A percentile compares a stretch with the other conserved stretches of the same genome.
These are phyloP conservation scores for Enteromius anoplus DNA, from an alignment of 2,797 vertebrate species.

Conservation along the genomic window DNA sequence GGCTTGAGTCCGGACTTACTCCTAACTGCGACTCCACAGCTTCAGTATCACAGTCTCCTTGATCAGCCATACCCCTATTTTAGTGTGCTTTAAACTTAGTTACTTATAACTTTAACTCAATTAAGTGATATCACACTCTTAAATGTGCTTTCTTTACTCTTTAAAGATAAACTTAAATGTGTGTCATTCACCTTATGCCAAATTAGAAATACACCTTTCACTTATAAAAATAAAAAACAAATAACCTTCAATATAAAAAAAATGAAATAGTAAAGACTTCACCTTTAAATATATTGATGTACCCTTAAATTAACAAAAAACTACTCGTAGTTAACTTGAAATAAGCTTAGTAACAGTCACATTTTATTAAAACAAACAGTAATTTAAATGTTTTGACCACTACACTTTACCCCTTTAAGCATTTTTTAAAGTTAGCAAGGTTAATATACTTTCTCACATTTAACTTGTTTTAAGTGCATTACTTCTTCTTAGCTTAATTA, in stretches of 20 bases:
- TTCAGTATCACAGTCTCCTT: neutral
- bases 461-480: conserved; percentile 49
- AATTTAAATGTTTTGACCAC: neutral
- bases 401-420: neutral
- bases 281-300: no score
- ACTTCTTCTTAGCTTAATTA: conserved; percentile 26
- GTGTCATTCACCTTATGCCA: no score
- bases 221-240: no score
- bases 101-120: no score
- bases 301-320: no score
- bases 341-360: neutral
- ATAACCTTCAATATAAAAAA: no score
- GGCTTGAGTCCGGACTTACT: neutral
- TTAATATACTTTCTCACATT: conserved; percentile 45
- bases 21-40: neutral
- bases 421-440: neutral
- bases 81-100: neutral
- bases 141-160: no score
- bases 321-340: neutral
- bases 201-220: no score
- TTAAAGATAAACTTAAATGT: no score
- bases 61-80: neutral
- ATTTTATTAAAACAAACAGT: neutral
- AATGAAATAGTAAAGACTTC: no score
- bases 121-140: no score